Evolutionary conservation across 2,888 invertebrate species (phyloP).

Genomic region (Diadromus collaris): DNA sequence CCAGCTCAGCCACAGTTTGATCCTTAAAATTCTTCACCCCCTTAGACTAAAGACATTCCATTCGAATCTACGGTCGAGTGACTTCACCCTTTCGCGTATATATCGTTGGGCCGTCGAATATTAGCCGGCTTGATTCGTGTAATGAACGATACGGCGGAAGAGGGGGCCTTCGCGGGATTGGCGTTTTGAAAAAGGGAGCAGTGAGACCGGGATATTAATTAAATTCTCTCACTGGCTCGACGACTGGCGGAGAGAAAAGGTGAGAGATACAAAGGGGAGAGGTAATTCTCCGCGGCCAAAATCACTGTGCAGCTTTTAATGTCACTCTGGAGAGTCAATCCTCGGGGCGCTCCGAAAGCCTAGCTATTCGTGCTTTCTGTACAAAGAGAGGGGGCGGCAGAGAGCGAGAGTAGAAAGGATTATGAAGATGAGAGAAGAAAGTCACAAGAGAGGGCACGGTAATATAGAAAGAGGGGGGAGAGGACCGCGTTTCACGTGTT

Average conservation of each 20-base stretch:
- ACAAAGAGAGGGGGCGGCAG: conserved; percentile 3
- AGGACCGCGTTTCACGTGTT: conserved; percentile 18
- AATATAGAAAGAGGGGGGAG: conserved; percentile 2
- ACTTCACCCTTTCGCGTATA: neutral
- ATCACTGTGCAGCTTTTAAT: conserved; percentile 25
- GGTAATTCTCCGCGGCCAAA: conserved; percentile 6
- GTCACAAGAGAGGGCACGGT: neutral
- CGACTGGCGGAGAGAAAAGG: neutral
- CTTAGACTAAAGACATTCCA: conserved; percentile 22
- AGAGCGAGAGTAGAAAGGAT: conserved; percentile 2
- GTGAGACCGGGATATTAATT: conserved; percentile 7
- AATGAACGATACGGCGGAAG: conserved; percentile 3
- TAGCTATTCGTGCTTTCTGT: neutral
- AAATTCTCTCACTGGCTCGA: conserved; percentile 7
- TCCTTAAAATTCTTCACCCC: conserved; percentile 30
- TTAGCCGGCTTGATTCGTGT: neutral
- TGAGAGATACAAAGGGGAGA: neutral
- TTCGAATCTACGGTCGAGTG: neutral
- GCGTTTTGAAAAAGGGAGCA: neutral
- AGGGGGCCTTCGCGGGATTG: neutral
- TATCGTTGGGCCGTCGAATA: neutral
- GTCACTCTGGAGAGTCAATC: conserved; percentile 43
- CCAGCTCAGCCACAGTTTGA: neutral
- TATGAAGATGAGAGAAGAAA: neutral
- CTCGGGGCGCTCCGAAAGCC: conserved; percentile 28